Conservation (phyloP, 2,797 vertebrate species). For the Poecilia gillii region DNA sequence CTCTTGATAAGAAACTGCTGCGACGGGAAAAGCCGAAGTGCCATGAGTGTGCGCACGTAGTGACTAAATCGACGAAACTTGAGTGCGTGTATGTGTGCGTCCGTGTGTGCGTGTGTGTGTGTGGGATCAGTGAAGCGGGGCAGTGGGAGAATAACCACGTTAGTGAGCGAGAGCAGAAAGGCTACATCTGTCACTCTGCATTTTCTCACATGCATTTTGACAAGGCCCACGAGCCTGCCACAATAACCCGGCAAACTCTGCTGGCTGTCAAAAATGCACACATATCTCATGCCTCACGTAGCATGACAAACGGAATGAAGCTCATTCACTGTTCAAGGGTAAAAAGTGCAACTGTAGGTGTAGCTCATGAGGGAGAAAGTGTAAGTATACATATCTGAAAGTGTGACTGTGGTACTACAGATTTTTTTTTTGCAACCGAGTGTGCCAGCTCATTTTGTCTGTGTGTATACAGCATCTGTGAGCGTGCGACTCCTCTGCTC, state of each 20-base stretch:
- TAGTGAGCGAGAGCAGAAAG: constrained; percentile 83
- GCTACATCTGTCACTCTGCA: constrained; percentile 85
- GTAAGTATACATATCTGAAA: constrained; percentile 7
- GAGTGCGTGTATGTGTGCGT: constrained; percentile 4
- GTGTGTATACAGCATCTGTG: constrained; percentile 17
- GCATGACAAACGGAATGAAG: constrained; percentile 48
- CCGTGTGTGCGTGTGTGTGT: constrained; percentile 13
- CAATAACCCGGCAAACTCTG: constrained; percentile 56
- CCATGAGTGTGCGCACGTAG: constrained; percentile 6
- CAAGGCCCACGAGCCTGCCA: constrained; percentile 63
- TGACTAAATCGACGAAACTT: constrained; percentile 15
- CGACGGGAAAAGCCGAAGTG: constrained; percentile 19
- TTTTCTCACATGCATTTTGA: constrained; percentile 73
- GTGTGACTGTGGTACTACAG: not conserved
- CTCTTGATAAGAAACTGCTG: constrained; percentile 6
- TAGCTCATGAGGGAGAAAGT: constrained; percentile 19
- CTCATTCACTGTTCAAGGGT: constrained; percentile 59
- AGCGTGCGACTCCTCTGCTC: constrained; percentile 28
- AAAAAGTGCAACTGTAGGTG: constrained; percentile 47
- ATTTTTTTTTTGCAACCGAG: not conserved
- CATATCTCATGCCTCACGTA: constrained; percentile 55
- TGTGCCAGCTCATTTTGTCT: constrained; percentile 5
- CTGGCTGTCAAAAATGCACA: constrained; percentile 42
- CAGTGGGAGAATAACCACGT: constrained; percentile 83
- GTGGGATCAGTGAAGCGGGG: constrained; percentile 63